Percentiles rank a stretch among this genome's conserved stretches.
phyloP scores from a whole-genome alignment of 2,113 vertebrate species.

The Climacteris rufus region DNA sequence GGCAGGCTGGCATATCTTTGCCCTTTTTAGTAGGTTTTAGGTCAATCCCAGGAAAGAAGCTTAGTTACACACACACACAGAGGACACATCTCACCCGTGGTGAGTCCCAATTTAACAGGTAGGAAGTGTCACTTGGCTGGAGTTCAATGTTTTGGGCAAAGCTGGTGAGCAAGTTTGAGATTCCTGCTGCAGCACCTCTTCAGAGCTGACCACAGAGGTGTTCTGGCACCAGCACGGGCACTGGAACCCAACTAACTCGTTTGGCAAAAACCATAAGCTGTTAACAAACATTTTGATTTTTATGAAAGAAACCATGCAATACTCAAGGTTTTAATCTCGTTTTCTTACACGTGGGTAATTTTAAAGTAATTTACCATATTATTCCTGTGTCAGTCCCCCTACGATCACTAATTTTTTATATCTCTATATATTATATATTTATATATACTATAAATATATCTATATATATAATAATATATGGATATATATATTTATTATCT shows the following conservation, averaged over 20 bases:
- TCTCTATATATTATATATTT: too few relatives aligned
- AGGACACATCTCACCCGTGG: background rate
- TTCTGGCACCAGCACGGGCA: background rate
- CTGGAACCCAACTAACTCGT: background rate
- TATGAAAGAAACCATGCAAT: background rate
- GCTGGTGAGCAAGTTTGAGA: background rate
- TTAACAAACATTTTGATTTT: background rate
- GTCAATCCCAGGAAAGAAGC: background rate
- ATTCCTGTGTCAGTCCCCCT: background rate
- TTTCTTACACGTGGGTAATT: background rate
- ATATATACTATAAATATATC: too few relatives aligned
- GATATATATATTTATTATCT: too few relatives aligned
- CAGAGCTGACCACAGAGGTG: background rate
- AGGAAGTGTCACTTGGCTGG: background rate
- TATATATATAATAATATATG: too few relatives aligned
- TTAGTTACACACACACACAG: background rate
- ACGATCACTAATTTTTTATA: fast-evolving
- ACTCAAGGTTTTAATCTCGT: background rate
- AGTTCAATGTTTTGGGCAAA: background rate
- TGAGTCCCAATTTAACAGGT: background rate
- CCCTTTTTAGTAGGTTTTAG: background rate
- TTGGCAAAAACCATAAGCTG: background rate
- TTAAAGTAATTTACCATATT: background rate
- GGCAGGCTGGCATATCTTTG: background rate
- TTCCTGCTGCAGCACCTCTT: background rate